Evolutionary conservation across 2,888 invertebrate species (phyloP).

Genomic region (Ellobium chinense): DNA sequence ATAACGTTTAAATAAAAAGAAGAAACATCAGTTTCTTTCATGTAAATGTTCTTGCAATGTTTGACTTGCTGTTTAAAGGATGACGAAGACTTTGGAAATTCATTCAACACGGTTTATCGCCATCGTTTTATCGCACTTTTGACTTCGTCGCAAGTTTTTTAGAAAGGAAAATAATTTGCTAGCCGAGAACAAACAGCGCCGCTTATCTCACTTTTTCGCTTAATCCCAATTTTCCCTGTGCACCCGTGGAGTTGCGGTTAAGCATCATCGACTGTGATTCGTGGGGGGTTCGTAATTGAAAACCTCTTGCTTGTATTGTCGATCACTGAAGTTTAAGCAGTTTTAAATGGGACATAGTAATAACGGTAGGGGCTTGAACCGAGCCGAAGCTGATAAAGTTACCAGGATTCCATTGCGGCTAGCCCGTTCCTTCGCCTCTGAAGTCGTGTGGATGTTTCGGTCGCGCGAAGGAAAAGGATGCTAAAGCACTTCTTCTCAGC

Average conservation of each 20-base stretch:
- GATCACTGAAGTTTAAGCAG: neutral
- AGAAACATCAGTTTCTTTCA: no score
- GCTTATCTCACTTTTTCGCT: conserved; percentile 16
- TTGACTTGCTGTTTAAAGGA: no score
- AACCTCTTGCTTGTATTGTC: neutral
- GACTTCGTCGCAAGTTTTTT: no score
- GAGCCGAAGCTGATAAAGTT: neutral
- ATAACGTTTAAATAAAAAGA: no score
- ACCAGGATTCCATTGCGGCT: neutral
- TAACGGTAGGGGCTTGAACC: neutral
- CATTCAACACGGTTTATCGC: no score
- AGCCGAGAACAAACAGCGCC: no score
- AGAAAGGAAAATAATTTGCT: no score
- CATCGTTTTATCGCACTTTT: no score
- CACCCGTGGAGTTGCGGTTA: neutral
- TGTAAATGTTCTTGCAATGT: no score
- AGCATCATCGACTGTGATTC: neutral
- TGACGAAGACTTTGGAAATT: no score
- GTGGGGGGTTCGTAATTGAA: neutral
- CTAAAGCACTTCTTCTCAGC: conserved; percentile 1
- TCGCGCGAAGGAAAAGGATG: neutral
- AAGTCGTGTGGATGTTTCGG: neutral
- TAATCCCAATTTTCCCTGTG: conserved; percentile 14
- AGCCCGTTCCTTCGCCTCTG: neutral
- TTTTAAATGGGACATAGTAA: neutral